Percentiles rank a stretch among this genome's conserved stretches.
These are phyloP conservation scores for Myotis findleyi DNA, from an alignment of 2,797 vertebrate genomes.

Conservation along the genomic window DNA sequence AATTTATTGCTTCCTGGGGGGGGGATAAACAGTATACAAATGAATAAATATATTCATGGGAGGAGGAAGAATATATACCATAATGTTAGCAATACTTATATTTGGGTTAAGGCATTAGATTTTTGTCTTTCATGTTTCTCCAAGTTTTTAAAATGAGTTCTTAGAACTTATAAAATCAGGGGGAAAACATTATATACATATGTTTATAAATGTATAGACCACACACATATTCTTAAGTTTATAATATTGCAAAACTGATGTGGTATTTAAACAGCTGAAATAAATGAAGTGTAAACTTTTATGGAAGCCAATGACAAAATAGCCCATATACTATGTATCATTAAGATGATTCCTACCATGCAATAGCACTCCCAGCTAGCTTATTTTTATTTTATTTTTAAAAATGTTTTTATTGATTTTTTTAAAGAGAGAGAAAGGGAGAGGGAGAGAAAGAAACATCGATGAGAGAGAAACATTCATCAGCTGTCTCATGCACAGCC, in stretches of 20 bases:
- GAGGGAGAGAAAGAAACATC: no score
- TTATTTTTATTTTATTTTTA: background rate
- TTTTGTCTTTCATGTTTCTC: constrained; percentile 24
- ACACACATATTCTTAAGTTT: background rate
- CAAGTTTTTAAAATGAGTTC: constrained; percentile 9
- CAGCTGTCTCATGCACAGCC: no score
- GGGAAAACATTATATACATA: background rate
- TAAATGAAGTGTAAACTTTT: constrained; percentile 17
- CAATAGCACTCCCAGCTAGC: background rate
- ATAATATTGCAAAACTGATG: constrained; percentile 20
- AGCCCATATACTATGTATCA: background rate
- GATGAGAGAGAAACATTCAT: no score
- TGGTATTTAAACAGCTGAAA: constrained; percentile 36
- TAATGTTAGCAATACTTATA: background rate
- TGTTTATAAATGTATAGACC: background rate
- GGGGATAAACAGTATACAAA: background rate
- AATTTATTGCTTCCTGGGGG: background rate
- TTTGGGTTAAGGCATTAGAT: background rate
- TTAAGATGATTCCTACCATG: constrained; percentile 21
- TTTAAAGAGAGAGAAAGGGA: no score
- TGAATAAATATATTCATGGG: background rate
- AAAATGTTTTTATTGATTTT: no score
- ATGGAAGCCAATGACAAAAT: background rate
- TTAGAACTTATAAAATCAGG: background rate
- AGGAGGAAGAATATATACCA: background rate